Percentiles rank a stretch among this genome's conserved stretches.
Evolutionary conservation across 2,888 invertebrate genomes (phyloP).

Genomic region (Drosophila atroscutellata): DNA sequence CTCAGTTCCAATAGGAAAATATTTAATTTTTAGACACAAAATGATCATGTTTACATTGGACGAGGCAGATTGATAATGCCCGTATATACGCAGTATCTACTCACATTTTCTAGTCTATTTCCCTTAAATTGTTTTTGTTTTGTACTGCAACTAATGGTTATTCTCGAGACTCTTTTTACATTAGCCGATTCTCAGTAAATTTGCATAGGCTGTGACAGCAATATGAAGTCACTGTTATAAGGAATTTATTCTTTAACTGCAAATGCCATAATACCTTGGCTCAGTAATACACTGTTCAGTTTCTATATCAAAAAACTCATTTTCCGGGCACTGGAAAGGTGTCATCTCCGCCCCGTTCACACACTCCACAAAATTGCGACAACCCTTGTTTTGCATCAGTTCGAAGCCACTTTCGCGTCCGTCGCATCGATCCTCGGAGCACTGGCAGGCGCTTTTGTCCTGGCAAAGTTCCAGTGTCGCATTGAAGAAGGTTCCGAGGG

Average conservation of each 20-base stretch:
- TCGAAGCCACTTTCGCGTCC: slow-evolving; percentile 49
- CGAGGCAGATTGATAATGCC: no score
- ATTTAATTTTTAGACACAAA: no score
- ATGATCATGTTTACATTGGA: no score
- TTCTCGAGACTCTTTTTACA: background rate
- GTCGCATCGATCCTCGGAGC: slow-evolving; percentile 73
- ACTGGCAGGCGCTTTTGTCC: slow-evolving; percentile 42
- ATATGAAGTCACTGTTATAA: background rate
- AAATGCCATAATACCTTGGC: slow-evolving; percentile 26
- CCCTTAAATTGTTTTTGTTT: background rate
- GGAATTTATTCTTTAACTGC: slow-evolving; percentile 18
- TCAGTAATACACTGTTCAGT: slow-evolving; percentile 37
- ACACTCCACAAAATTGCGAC: slow-evolving; percentile 65
- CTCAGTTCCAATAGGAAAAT: no score
- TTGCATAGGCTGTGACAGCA: background rate
- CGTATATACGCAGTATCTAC: background rate
- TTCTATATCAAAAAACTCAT: slow-evolving; percentile 53
- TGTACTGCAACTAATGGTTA: background rate
- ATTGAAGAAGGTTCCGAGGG: slow-evolving; percentile 64
- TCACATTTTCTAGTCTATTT: background rate
- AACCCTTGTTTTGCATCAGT: slow-evolving; percentile 53
- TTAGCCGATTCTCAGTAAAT: background rate
- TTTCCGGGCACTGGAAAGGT: slow-evolving; percentile 33
- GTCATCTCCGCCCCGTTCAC: slow-evolving; percentile 32
- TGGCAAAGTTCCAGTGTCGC: slow-evolving; percentile 53